Base-by-base conservation (phyloP, 2,888 invertebrate genomes). In the Drosophila demipolita region DNA sequence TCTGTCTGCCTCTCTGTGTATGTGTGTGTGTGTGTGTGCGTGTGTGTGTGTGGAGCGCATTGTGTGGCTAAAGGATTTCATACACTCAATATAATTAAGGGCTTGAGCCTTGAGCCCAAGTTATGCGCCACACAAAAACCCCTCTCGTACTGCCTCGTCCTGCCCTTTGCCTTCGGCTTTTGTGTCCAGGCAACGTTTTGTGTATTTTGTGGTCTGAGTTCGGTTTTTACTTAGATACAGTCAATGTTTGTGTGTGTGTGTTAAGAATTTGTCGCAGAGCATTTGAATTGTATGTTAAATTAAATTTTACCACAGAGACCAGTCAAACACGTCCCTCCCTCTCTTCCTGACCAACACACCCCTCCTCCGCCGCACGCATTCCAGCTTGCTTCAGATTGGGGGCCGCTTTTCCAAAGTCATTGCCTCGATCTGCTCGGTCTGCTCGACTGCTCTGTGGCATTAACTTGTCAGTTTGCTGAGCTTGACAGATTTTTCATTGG, bases 41-140 rank as follows among this genome's bases (percentile, higher is more conserved):
- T 58, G 54, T 61, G 54, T 68, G 57, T 63, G 42, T 64, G 45
- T 60, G 68, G 48, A 61, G 57, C 62, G 57, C 75, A 76, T 84
- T 88, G 89, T 90, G 84, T 87, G 91, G 89, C 86, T 78, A 87
- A 91, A 90, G 90, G 88, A 91, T 91, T 90, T 90, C 82, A 83
- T 89, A 90, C 91, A 91, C 91, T 91, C 90, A 90, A 91, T 91
- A 90, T 90, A 91, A 91, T 91, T 91, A 91, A 91, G 87, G 90
- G 89, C 83, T 91, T 84, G 84, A 83, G 80, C 75, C 75, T 82
- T 84, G 77, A 82, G 83, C 70, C 80, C 66, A 74, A 83, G 79
- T 74, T 75, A 75, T 70, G 73, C 59, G 62, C 53, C 61, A 52
- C 45, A 65, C 70, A 59, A 63, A 63, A 55, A 58, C n/a, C 29